phyloP scores from a whole-genome alignment of 2,113 vertebrate species.

The Sarotherodon lohbergeri region DNA sequence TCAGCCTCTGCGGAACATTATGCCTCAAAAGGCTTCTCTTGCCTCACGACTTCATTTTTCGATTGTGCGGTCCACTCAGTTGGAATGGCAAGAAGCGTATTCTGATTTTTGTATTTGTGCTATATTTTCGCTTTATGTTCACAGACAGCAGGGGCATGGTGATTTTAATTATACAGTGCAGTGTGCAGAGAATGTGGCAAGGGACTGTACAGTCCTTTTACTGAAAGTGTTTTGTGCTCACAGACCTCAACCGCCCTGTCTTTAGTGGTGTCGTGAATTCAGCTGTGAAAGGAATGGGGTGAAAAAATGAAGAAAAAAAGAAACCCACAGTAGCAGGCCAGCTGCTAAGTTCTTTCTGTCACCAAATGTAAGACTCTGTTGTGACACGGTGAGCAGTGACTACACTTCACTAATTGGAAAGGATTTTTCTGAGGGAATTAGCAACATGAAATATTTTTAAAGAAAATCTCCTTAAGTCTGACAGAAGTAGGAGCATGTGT shows the following conservation, averaged over 20 bases:
- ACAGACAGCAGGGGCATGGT: neutral
- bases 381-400: conserved; percentile 28
- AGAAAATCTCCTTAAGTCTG: conserved; percentile 11
- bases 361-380: neutral
- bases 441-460: neutral
- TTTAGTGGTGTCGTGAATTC: conserved; percentile 24
- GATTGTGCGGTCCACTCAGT: neutral
- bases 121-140: conserved; percentile 2
- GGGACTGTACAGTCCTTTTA: conserved; percentile 12
- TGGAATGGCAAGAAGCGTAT: neutral
- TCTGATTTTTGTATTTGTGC: neutral
- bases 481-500: neutral
- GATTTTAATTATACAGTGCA: conserved; percentile 43
- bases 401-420: conserved; percentile 46
- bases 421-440: conserved; percentile 40
- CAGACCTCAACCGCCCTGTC: neutral
- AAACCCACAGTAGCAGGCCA: neutral
- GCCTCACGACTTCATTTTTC: conserved; percentile 6
- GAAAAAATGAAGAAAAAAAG: neutral
- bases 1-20: neutral
- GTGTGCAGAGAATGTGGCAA: conserved; percentile 5
- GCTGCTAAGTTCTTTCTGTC: conserved; percentile 42
- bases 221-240: conserved; percentile 9
- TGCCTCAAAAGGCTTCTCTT: conserved; percentile 3
- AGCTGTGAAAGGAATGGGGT: conserved; percentile 24